phyloP scores from a whole-genome alignment of 2,888 invertebrate species.

The Polietes domitor region DNA sequence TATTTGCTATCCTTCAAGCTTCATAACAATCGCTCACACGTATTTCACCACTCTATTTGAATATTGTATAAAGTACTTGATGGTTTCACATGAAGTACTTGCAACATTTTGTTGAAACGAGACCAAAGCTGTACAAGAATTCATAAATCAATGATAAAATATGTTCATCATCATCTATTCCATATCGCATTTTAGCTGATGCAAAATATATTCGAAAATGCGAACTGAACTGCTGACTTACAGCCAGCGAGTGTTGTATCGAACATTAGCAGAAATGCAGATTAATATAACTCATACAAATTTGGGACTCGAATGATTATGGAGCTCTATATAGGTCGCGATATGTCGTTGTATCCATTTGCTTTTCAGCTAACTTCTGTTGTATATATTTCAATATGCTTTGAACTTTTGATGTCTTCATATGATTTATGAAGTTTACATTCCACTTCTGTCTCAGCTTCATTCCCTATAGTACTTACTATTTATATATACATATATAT shows the following conservation, averaged over 20 bases:
- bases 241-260: background rate
- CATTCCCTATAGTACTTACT: no score
- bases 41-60: background rate
- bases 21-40: no score
- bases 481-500: no score
- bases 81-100: slow-evolving; percentile 28
- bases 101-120: background rate
- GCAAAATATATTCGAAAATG: background rate
- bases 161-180: slow-evolving; percentile 13
- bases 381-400: slow-evolving; percentile 17
- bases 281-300: no score
- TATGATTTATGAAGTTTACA: slow-evolving; percentile 33
- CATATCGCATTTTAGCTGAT: background rate
- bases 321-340: no score
- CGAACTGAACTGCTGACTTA: background rate
- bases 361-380: background rate
- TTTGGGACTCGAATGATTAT: no score
- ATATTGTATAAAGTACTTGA: slow-evolving; percentile 28
- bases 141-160: slow-evolving; percentile 43
- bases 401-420: slow-evolving; percentile 29
- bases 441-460: background rate
- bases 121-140: background rate
- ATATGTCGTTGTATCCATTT: no score
- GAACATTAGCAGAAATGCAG: background rate
- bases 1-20: no score